These are phyloP conservation scores for Frankliniella fusca DNA, from an alignment of 2,888 invertebrate genomes.

Conservation along the genomic window DNA sequence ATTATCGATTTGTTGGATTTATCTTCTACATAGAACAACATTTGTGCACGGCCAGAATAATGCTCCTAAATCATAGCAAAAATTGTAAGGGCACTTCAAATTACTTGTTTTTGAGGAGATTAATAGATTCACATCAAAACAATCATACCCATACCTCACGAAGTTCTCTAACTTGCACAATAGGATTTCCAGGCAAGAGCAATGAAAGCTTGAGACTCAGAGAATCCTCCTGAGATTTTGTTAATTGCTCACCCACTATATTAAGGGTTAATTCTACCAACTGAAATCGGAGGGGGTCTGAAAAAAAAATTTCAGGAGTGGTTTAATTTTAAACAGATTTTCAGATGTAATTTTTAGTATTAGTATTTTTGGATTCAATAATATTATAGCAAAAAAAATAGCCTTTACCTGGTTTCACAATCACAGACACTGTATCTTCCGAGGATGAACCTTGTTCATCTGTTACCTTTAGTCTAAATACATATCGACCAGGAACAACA, in stretches of 20 bases:
- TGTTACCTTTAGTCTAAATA: slow-evolving; percentile 81
- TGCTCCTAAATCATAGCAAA: slow-evolving; percentile 47
- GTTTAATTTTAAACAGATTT: slow-evolving; percentile 19
- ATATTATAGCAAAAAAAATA: slow-evolving; percentile 22
- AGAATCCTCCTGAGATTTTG: slow-evolving; percentile 67
- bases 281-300: slow-evolving; percentile 68
- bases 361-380: neutral
- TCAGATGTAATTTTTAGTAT: too few relatives aligned
- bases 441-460: slow-evolving; percentile 84
- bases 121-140: slow-evolving; percentile 39
- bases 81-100: neutral
- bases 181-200: slow-evolving; percentile 61
- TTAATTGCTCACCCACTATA: slow-evolving; percentile 64
- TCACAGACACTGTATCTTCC: slow-evolving; percentile 77
- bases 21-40: slow-evolving; percentile 65
- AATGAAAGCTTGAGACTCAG: slow-evolving; percentile 75
- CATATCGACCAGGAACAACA: slow-evolving; percentile 79
- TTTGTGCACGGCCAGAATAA: slow-evolving; percentile 58
- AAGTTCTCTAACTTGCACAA: slow-evolving; percentile 42
- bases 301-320: slow-evolving; percentile 37
- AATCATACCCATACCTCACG: slow-evolving; percentile 50
- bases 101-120: slow-evolving; percentile 28
- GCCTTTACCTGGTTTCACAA: slow-evolving; percentile 62
- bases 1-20: slow-evolving; percentile 51
- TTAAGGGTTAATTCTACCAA: slow-evolving; percentile 78